Conservation (phyloP, 2,888 invertebrate species). For the Furcula furcula region DNA sequence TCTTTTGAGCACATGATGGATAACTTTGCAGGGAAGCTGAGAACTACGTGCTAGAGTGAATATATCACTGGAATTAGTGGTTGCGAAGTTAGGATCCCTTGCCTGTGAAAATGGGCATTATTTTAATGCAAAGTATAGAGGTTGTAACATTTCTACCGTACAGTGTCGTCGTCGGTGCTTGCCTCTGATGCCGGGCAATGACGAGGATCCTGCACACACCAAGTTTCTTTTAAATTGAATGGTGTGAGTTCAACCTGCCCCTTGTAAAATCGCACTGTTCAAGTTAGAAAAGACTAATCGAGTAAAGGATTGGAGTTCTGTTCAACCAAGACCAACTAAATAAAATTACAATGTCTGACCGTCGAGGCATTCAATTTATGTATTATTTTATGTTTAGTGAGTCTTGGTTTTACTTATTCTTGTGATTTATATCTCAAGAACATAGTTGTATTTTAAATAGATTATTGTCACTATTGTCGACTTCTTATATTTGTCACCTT, state of each 20-base stretch:
- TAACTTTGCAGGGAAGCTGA: conserved; percentile 81
- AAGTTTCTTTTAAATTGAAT: conserved; percentile 81
- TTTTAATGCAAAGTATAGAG: conserved; percentile 96
- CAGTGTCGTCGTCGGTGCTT: conserved; percentile 68
- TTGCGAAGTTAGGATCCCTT: conserved; percentile 80
- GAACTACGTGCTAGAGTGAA: conserved; percentile 76
- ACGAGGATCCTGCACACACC: conserved; percentile 72
- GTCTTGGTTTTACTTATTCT: conserved; percentile 80
- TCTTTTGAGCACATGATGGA: conserved; percentile 73
- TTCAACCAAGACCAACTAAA: conserved; percentile 83
- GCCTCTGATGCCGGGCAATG: conserved; percentile 40
- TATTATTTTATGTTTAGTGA: conserved; percentile 77
- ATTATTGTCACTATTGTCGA: conserved; percentile 29
- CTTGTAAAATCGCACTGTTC: conserved; percentile 73
- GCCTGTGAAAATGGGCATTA: conserved; percentile 91
- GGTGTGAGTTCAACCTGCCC: conserved; percentile 76
- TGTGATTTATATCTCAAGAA: conserved; percentile 48
- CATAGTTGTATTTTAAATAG: conserved; percentile 23
- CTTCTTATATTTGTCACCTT: conserved; percentile 36
- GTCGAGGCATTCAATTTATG: conserved; percentile 54
- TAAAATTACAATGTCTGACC: conserved; percentile 57
- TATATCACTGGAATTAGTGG: conserved; percentile 73
- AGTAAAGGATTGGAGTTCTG: conserved; percentile 80
- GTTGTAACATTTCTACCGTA: conserved; percentile 85
- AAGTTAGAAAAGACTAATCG: conserved; percentile 79